phyloP scores from a whole-genome alignment of 2,888 invertebrate genomes.

The Microctonus brassicae region DNA sequence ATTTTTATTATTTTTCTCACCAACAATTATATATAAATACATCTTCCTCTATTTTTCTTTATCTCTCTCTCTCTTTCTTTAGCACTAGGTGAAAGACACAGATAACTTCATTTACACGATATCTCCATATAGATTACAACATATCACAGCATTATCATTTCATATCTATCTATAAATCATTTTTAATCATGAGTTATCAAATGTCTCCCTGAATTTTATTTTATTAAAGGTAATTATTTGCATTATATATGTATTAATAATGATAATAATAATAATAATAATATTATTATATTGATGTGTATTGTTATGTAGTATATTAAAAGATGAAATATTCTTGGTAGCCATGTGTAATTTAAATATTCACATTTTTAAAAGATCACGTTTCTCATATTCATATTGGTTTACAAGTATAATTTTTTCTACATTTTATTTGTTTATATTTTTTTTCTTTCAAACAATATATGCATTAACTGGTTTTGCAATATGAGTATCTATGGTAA shows the following conservation, averaged over 20 bases:
- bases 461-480: conserved; percentile 3
- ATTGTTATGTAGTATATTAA: not conserved
- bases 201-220: conserved; percentile 4
- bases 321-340: not conserved
- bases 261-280: not conserved
- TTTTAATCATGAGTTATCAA: conserved; percentile 3
- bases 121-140: not conserved
- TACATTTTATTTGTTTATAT: not conserved
- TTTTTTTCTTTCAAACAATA: too few species aligned
- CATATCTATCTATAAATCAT: conserved; percentile 4
- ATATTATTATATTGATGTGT: not conserved
- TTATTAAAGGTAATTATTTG: not conserved
- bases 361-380: not conserved
- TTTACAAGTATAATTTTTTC: conserved; percentile 1
- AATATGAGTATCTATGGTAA: not conserved
- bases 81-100: too few species aligned
- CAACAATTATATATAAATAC: not conserved
- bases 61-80: not conserved
- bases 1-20: not conserved
- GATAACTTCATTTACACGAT: not conserved
- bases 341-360: not conserved
- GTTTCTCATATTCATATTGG: conserved; percentile 9
- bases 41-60: not conserved
- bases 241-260: not conserved
- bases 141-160: not conserved